Percentiles rank a stretch among this genome's conserved stretches.
These are phyloP conservation scores for Otolemur garnettii DNA, from an alignment of 2,113 vertebrate genomes.

Conservation along the genomic window DNA sequence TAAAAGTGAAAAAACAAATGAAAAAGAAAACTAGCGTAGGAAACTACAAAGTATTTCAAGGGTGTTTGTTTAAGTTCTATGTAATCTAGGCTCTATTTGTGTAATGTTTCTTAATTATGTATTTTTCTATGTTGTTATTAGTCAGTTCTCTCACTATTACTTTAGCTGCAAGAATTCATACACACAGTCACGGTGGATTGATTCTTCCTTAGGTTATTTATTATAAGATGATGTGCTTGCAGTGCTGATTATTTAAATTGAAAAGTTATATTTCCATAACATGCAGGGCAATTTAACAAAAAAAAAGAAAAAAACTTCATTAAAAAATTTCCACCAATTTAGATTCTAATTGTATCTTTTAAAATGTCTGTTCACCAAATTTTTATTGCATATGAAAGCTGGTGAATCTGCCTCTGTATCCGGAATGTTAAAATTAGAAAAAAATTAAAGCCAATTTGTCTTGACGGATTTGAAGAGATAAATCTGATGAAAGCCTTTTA, in stretches of 20 bases:
- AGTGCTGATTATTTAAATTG: conserved; percentile 60
- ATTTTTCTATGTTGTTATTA: conserved; percentile 64
- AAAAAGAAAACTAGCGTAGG: conserved; percentile 2
- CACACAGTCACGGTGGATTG: background rate
- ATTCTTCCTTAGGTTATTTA: conserved; percentile 52
- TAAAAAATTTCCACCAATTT: conserved; percentile 36
- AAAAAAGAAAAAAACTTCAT: background rate
- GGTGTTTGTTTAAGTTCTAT: conserved; percentile 59
- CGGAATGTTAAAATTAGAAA: conserved; percentile 59
- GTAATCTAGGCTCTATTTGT: conserved; percentile 62
- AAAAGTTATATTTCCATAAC: conserved; percentile 58
- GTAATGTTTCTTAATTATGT: conserved; percentile 65
- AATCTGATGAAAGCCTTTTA: conserved; percentile 65
- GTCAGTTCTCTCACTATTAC: conserved; percentile 58
- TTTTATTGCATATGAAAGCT: background rate
- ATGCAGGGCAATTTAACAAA: conserved; percentile 33
- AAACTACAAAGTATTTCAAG: background rate
- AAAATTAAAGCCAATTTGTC: conserved; percentile 46
- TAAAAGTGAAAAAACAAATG: background rate
- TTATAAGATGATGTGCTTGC: conserved; percentile 64
- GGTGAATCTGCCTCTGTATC: conserved; percentile 9
- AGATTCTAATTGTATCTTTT: background rate
- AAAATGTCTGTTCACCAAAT: background rate
- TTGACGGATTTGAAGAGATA: conserved; percentile 43
- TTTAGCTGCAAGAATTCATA: conserved; percentile 55